phyloP scores from a whole-genome alignment of 2,888 invertebrate genomes.

The Glaucopsyche alexis region DNA sequence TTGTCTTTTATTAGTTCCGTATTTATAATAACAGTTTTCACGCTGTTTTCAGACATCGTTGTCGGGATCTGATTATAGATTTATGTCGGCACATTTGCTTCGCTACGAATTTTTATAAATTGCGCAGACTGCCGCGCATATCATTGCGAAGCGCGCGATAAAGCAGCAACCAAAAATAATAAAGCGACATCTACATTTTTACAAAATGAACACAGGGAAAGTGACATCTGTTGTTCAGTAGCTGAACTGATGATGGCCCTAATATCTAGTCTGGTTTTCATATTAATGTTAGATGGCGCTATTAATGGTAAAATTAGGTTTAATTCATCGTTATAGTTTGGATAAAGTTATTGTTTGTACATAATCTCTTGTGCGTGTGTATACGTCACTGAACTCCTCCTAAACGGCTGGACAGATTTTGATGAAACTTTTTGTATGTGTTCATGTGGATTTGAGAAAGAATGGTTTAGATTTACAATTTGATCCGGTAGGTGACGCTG shows the following conservation, averaged over 20 bases:
- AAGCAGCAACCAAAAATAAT: conserved; percentile 44
- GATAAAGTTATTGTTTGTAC: too few relatives aligned
- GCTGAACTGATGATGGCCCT: not conserved
- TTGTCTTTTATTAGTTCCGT: conserved; percentile 42
- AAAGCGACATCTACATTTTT: conserved; percentile 45
- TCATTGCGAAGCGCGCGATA: conserved; percentile 57
- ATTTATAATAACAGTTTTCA: conserved; percentile 53
- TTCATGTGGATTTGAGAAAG: too few relatives aligned
- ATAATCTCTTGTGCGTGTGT: too few relatives aligned
- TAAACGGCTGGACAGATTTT: too few relatives aligned
- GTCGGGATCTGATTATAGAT: conserved; percentile 72
- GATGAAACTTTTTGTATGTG: too few relatives aligned
- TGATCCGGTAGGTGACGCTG: too few relatives aligned
- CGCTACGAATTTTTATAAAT: conserved; percentile 73
- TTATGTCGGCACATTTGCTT: conserved; percentile 72
- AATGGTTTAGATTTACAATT: too few relatives aligned
- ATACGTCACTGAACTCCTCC: too few relatives aligned
- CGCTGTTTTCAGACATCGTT: conserved; percentile 52
- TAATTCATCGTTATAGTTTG: too few relatives aligned
- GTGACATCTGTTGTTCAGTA: not conserved
- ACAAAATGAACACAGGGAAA: not conserved
- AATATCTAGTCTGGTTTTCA: too few relatives aligned
- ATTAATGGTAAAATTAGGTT: too few relatives aligned
- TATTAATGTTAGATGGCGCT: not conserved
- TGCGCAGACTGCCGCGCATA: conserved; percentile 77